These are phyloP conservation scores for Catharus bicknelli DNA, from an alignment of 2,113 vertebrate species.

Conservation along the genomic window DNA sequence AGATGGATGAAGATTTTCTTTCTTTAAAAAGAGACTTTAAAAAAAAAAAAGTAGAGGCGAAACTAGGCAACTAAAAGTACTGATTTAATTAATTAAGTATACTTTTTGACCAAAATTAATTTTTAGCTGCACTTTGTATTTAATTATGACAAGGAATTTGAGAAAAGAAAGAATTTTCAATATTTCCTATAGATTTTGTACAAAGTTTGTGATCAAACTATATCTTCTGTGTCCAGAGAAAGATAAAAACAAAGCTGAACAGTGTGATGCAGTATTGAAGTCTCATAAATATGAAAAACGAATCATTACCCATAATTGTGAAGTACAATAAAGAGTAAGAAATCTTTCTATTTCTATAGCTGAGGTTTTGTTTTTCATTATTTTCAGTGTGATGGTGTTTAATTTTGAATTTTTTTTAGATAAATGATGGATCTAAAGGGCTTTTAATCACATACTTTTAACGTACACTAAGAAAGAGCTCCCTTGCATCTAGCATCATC, in stretches of 20 bases:
- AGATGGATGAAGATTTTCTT: not conserved
- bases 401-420: not conserved
- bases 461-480: not conserved
- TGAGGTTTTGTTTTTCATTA: not conserved
- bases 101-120: not conserved
- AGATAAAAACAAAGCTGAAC: constrained; percentile 7
- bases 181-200: not conserved
- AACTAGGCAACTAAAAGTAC: not conserved
- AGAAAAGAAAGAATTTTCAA: not conserved
- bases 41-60: not conserved
- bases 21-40: not conserved
- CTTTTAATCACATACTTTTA: constrained; percentile 14
- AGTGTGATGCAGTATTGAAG: not conserved
- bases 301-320: constrained; percentile 8
- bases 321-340: not conserved
- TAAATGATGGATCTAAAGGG: not conserved
- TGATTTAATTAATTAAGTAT: not conserved
- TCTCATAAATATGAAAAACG: constrained; percentile 16
- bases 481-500: not conserved
- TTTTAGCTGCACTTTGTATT: not conserved
- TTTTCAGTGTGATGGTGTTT: not conserved
- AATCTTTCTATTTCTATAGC: not conserved
- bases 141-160: not conserved
- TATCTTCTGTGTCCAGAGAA: not conserved
- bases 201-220: not conserved